Evolutionary conservation across 2,797 vertebrate species (phyloP), one percentile per base, ranked within the genome.

Genomic region (Amphiprion clarkii): DNA sequence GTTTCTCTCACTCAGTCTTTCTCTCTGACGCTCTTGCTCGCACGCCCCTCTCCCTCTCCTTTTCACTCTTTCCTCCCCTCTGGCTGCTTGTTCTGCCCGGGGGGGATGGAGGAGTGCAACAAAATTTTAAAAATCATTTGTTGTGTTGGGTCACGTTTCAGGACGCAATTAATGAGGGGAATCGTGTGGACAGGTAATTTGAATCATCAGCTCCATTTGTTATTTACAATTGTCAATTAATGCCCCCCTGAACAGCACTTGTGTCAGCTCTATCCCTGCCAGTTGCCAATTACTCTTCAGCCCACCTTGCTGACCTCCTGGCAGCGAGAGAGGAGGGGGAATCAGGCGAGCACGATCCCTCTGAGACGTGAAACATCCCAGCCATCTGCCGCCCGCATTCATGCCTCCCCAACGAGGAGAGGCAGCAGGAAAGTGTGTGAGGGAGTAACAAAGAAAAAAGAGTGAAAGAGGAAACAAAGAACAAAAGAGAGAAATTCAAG

Each of bases 141-240:
- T 95, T 89, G 92, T 91, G 90, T 90, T 81, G 84, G 86, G 93
- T 94, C 91, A 93, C 83, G 87, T 94, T 94, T 92, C 89, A 92
- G 92, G 84, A 90, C 87, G 83, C 93, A 93, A 94, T 95, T 96
- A 96, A 94, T 94, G 88, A 85, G 82, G 89, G 86, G 91, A 86
- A 89, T 91, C 88, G 71, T 89, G 91, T 88, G 85, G 90, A 94
- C 93, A 91, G 92, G 93, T 94, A 88, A 94, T 95, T 92, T 91
- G 81, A 93, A 92, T 94, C 91, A 88, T 92, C 89, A 88, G 89
- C 90, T 92, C 93, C 89, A 93, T 94, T 95, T 95, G 91, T 94
- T 95, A 95, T 95, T 95, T 95, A 95, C 94, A 93, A 92, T 94
- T 94, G 93, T 94, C 93, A 94, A 93, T 93, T 94, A 94, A 94